A percentile compares a stretch with the other conserved stretches of the same genome.
Evolutionary conservation across 2,113 vertebrate species (phyloP).

Genomic region (Cryptomyrus ogoouensis): DNA sequence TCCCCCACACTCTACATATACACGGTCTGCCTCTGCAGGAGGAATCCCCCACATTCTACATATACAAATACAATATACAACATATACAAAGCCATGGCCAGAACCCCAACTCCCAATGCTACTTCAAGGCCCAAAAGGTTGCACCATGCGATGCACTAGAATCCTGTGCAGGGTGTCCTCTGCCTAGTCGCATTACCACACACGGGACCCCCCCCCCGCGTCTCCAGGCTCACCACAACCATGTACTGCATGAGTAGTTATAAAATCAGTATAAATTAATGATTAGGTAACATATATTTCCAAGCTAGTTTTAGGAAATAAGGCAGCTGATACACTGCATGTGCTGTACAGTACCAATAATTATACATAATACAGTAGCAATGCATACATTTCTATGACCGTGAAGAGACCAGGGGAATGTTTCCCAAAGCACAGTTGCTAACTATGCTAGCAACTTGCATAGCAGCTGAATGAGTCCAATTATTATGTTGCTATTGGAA

Average conservation of each 20-base stretch:
- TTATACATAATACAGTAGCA: no score
- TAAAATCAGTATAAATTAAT: not conserved
- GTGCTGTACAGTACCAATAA: not conserved
- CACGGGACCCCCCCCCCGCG: no score
- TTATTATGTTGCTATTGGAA: not conserved
- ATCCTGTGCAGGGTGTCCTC: no score
- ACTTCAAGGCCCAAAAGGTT: not conserved
- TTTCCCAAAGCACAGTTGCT: not conserved
- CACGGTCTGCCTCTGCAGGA: no score
- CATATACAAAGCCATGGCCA: not conserved
- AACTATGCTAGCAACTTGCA: not conserved
- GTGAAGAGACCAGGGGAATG: not conserved
- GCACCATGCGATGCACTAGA: no score
- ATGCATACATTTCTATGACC: not conserved
- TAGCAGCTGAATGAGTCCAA: not conserved
- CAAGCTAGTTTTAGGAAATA: not conserved
- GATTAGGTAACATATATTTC: not conserved
- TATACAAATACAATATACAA: not conserved
- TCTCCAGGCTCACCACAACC: not conserved
- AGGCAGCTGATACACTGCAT: not conserved
- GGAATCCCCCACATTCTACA: no score
- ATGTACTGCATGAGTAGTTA: not conserved
- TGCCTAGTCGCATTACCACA: no score
- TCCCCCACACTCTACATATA: no score
- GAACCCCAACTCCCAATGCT: not conserved